These are phyloP conservation scores for Gonatopus flavifemur DNA, from an alignment of 1,140 invertebrate species.

Conservation along the genomic window DNA sequence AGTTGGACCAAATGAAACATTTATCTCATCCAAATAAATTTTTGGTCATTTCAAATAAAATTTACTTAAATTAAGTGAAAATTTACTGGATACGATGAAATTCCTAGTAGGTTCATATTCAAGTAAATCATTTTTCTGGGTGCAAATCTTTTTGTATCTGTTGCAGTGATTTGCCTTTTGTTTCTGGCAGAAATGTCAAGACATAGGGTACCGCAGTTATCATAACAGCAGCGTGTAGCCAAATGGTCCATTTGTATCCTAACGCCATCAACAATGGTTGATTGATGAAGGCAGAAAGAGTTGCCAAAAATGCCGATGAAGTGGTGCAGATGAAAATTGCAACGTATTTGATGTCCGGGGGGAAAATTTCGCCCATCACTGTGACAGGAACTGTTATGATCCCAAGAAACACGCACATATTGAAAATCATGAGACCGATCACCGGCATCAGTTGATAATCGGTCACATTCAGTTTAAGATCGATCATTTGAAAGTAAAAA, in stretches of 20 bases:
- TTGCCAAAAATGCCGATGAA: constrained; percentile 69
- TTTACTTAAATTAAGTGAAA: too few species aligned
- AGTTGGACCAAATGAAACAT: too few species aligned
- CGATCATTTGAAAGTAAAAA: constrained; percentile 22
- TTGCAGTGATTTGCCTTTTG: constrained; percentile 35
- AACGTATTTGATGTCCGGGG: constrained; percentile 58
- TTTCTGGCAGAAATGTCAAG: constrained; percentile 27
- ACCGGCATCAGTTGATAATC: constrained; percentile 18
- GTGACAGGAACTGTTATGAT: constrained; percentile 72
- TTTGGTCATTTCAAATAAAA: too few species aligned
- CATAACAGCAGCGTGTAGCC: constrained; percentile 62
- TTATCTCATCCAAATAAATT: too few species aligned
- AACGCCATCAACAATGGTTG: constrained; percentile 64
- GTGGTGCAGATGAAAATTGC: constrained; percentile 70
- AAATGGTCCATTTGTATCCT: constrained; percentile 73
- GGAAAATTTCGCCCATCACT: constrained; percentile 49
- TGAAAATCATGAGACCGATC: constrained; percentile 13
- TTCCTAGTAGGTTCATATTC: too few species aligned
- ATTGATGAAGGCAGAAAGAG: constrained; percentile 68
- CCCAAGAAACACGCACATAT: constrained; percentile 62
- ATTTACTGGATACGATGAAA: too few species aligned
- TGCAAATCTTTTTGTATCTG: constrained; percentile 30
- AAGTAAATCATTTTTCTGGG: too few species aligned
- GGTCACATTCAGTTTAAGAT: constrained; percentile 1
- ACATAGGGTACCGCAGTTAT: constrained; percentile 14